phyloP scores from a whole-genome alignment of 1,140 invertebrate species.

The Armadillidium nasatum region DNA sequence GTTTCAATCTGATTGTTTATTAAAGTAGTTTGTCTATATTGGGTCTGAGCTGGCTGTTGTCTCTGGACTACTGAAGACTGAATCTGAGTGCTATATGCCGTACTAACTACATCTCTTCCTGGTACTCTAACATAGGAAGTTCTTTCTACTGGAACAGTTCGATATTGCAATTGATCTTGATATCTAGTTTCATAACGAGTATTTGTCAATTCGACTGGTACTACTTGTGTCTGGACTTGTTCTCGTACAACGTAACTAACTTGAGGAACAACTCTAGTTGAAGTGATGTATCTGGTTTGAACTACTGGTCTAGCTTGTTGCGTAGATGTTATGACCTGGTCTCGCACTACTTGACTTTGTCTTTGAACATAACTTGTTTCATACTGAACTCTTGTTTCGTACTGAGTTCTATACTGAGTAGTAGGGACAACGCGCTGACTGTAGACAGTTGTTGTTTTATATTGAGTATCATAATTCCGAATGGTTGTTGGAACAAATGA shows the following conservation, averaged over 20 bases:
- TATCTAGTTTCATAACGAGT: background rate
- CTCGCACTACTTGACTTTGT: background rate
- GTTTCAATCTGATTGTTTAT: background rate
- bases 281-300: background rate
- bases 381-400: background rate
- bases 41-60: background rate
- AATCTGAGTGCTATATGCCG: background rate
- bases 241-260: background rate
- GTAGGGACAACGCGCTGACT: background rate
- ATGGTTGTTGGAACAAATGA: background rate
- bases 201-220: background rate
- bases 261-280: background rate
- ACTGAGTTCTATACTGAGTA: background rate
- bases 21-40: background rate
- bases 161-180: background rate
- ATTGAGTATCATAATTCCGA: background rate
- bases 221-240: background rate
- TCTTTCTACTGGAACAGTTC: background rate
- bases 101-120: background rate
- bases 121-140: background rate
- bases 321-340: background rate
- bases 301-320: background rate
- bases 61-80: background rate
- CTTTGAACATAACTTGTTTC: background rate
- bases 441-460: background rate